Evolutionary conservation across 2,888 invertebrate species (phyloP).

Genomic region (Brachylomia viminalis): DNA sequence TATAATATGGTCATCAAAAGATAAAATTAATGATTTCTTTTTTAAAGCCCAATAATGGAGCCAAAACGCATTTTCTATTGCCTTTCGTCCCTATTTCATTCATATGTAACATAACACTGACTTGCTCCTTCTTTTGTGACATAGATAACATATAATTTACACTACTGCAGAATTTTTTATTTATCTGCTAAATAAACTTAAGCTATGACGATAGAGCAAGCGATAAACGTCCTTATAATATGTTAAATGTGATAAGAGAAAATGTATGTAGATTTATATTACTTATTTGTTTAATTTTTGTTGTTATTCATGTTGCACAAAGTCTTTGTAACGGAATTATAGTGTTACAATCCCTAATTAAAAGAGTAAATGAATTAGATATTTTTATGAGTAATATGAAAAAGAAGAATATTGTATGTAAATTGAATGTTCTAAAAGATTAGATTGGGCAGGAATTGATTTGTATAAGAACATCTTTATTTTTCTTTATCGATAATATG

Average conservation of each 20-base stretch:
- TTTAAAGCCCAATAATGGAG: not conserved
- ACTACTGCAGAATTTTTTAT: slow-evolving; percentile 27
- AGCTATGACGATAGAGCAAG: slow-evolving; percentile 26
- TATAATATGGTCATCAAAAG: not conserved
- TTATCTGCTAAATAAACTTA: slow-evolving; percentile 44
- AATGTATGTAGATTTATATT: slow-evolving; percentile 39
- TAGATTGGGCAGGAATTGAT: slow-evolving; percentile 8
- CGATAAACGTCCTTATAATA: slow-evolving; percentile 34
- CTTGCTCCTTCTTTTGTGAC: not conserved
- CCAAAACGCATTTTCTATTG: not conserved
- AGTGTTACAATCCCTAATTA: not conserved
- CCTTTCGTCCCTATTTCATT: slow-evolving; percentile 6
- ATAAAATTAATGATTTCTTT: not conserved
- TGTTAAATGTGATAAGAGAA: slow-evolving; percentile 55
- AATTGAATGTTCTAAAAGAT: slow-evolving; percentile 26
- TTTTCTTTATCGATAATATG: not conserved
- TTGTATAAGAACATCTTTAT: not conserved
- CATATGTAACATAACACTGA: slow-evolving; percentile 4
- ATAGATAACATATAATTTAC: slow-evolving; percentile 22
- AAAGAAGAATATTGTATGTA: not conserved
- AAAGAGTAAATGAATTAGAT: not conserved
- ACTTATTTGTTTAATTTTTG: slow-evolving; percentile 40
- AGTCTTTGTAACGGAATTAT: slow-evolving; percentile 6
- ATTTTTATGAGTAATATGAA: not conserved
- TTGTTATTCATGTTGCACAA: slow-evolving; percentile 50